Percentiles rank a stretch among this genome's conserved stretches.
Conservation (phyloP, 2,113 vertebrate genomes). For the Chloroceryle aenea region DNA sequence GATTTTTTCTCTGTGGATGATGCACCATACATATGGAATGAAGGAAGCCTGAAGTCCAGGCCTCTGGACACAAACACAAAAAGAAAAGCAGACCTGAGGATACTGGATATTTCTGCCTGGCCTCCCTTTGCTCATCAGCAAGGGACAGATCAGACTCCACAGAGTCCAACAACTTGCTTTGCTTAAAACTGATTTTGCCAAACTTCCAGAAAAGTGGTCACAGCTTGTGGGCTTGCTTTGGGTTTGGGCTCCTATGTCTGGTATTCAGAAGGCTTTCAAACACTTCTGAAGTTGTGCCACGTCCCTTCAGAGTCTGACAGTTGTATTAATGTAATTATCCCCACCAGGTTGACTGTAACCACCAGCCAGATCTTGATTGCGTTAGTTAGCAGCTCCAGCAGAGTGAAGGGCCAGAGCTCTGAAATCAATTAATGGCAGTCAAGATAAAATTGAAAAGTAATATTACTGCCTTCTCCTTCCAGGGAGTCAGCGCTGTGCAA, state of each 20-base stretch:
- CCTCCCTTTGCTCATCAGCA: background rate
- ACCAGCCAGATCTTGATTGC: background rate
- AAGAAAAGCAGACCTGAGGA: background rate
- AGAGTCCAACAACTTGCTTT: background rate
- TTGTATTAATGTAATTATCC: background rate
- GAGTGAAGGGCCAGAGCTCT: background rate
- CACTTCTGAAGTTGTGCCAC: background rate
- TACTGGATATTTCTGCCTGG: background rate
- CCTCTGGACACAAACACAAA: background rate
- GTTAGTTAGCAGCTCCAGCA: background rate
- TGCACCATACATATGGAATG: background rate
- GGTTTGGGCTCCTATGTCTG: background rate
- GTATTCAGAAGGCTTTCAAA: background rate
- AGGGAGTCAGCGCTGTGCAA: background rate
- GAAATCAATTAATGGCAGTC: background rate
- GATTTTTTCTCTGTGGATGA: background rate
- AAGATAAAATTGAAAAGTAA: background rate
- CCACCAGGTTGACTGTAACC: background rate
- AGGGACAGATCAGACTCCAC: background rate
- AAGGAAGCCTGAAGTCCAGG: background rate
- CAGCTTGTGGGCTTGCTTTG: background rate
- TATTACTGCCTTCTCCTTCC: background rate
- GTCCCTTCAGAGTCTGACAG: background rate
- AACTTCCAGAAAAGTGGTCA: background rate
- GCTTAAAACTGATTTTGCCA: background rate